A percentile compares a stretch with the other conserved stretches of the same genome.
Evolutionary conservation across 2,888 invertebrate genomes (phyloP).

Genomic region (Tillus elongatus): DNA sequence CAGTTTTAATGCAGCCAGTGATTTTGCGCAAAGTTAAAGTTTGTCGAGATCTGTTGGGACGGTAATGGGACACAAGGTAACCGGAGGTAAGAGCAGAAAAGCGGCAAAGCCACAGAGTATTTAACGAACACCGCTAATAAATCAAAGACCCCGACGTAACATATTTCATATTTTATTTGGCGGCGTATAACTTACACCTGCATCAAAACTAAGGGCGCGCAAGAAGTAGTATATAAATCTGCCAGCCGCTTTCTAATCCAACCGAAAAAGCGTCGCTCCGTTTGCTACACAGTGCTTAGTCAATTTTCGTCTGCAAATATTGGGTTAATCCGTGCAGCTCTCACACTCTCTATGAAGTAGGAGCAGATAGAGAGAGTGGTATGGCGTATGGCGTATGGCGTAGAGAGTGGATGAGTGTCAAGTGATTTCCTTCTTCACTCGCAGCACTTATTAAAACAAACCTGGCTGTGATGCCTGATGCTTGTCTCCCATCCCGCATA

Average conservation of each 20-base stretch:
- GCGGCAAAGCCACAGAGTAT: too few relatives aligned
- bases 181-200: too few relatives aligned
- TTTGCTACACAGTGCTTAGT: slow-evolving; percentile 27
- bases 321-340: slow-evolving; percentile 38
- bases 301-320: slow-evolving; percentile 45
- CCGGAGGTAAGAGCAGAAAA: too few relatives aligned
- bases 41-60: too few relatives aligned
- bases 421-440: slow-evolving; percentile 34
- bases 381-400: slow-evolving; percentile 15
- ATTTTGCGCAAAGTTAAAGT: too few relatives aligned
- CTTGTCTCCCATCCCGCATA: slow-evolving; percentile 33
- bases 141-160: too few relatives aligned
- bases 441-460: slow-evolving; percentile 37
- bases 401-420: slow-evolving; percentile 31
- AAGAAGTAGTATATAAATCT: too few relatives aligned
- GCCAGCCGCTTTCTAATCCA: slow-evolving; percentile 29
- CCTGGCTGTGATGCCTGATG: slow-evolving; percentile 32
- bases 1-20: too few relatives aligned
- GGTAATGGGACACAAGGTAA: too few relatives aligned
- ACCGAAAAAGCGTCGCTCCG: slow-evolving; percentile 24
- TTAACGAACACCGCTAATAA: too few relatives aligned
- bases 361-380: not conserved
- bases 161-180: too few relatives aligned
- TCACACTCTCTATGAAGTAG: slow-evolving; percentile 11
- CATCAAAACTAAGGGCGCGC: too few relatives aligned